These are phyloP conservation scores for Cremastinae sp. DNA, from an alignment of 2,888 invertebrate species.

Conservation along the genomic window DNA sequence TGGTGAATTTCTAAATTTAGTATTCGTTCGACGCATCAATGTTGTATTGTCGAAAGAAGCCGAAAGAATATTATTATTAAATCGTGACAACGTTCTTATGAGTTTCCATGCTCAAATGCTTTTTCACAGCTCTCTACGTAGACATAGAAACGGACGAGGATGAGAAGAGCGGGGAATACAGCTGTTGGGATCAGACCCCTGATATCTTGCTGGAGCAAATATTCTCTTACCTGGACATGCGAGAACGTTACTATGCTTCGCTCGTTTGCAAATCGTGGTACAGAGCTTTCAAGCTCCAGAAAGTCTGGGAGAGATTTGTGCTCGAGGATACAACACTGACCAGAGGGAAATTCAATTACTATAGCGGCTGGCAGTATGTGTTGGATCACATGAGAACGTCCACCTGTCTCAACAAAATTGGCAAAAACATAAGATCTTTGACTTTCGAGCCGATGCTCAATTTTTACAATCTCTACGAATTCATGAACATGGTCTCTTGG, in stretches of 20 bases:
- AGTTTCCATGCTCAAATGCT: too few species aligned
- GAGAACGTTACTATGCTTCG: slow-evolving; percentile 88
- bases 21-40: slow-evolving; percentile 37
- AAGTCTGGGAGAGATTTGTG: slow-evolving; percentile 88
- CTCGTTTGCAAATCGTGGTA: slow-evolving; percentile 86
- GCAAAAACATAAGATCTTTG: slow-evolving; percentile 85
- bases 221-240: slow-evolving; percentile 85
- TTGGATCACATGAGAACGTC: slow-evolving; percentile 89
- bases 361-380: slow-evolving; percentile 90
- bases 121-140: slow-evolving; percentile 81
- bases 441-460: slow-evolving; percentile 88
- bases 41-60: not conserved
- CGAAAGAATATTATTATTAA: not conserved
- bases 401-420: slow-evolving; percentile 86
- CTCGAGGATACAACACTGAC: slow-evolving; percentile 88
- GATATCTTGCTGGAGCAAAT: slow-evolving; percentile 88
- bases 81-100: too few species aligned
- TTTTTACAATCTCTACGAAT: slow-evolving; percentile 91
- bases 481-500: slow-evolving; percentile 90
- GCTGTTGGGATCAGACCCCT: slow-evolving; percentile 86
- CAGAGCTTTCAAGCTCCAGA: slow-evolving; percentile 86
- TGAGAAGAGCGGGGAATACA: slow-evolving; percentile 80
- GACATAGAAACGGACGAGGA: slow-evolving; percentile 79
- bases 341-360: slow-evolving; percentile 89
- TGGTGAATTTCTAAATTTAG: slow-evolving; percentile 48